Base-by-base conservation (phyloP, 2,113 vertebrate species). In the Bungarus multicinctus region DNA sequence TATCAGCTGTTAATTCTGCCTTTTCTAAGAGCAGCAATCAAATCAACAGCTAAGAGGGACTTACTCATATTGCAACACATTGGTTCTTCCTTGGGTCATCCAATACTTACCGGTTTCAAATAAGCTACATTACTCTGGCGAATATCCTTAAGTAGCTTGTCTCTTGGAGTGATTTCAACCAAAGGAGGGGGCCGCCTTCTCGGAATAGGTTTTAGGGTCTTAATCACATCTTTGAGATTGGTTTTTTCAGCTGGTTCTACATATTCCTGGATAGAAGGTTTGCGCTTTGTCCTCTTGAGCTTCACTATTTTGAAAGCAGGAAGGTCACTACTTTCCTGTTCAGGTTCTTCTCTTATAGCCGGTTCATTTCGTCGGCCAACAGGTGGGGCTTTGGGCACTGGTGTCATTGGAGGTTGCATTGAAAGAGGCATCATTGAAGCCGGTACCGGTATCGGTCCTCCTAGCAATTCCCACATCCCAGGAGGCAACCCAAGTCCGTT, bases 71-170 rank as follows among this genome's bases (percentile, higher is more conserved):
- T 12, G 52, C 14, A 93, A 10, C 5, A 85, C 60, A 60, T 74
- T 25, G 81, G n/a, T 55, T 43, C 23, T 43, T 52, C 34, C 81
- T 86, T 60, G 1, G 25, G 1, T 64, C 14, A 30, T 8, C n/a
- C 54, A 45, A 89, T 94, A 91, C 98, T 97, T 20, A 99, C 98
- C 11, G 99, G 95, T 98, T 98, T 99, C 6, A 99, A 99, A 64
- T 99, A 99, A 23, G 99, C 99, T 0, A 99, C 98, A 0, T 98
- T 99, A 96, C 99, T 99, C 91, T 98, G 98, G 57, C 98, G 98
- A 91, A 99, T 99, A 96, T 99, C 98, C 0, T 94, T 98, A 3
- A 99, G 97, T 1, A 99, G 98, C 93, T 98, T 96, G 94, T 99
- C 99, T 50, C 99, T 97, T 0, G 99, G 99, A 0, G 99, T 99